Percentiles rank a stretch among this genome's conserved stretches.
These are phyloP conservation scores for Heliconius nattereri DNA, from an alignment of 1,140 invertebrate genomes.

Conservation along the genomic window DNA sequence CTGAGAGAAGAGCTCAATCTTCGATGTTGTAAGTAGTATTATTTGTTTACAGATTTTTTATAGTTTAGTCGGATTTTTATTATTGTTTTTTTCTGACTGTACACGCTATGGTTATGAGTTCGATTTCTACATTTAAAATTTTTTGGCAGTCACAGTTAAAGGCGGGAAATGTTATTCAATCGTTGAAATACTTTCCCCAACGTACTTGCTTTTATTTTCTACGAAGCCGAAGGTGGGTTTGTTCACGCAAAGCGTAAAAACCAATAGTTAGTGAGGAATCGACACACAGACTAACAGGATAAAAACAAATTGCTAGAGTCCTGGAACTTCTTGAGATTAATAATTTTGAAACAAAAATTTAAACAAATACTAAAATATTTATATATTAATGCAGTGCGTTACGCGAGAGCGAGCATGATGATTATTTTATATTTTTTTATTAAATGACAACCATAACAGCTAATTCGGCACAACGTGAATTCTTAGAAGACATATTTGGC, in stretches of 20 bases:
- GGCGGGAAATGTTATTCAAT: too few species aligned
- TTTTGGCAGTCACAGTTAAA: too few species aligned
- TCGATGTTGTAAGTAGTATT: conserved; percentile 14
- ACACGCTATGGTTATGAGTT: too few species aligned
- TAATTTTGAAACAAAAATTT: neutral
- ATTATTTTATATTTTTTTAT: neutral
- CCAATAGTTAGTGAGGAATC: neutral
- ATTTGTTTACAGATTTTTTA: neutral
- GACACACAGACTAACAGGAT: too few species aligned
- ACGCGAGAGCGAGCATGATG: neutral
- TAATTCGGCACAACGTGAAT: neutral
- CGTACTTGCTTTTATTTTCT: too few species aligned
- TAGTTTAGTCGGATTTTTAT: neutral
- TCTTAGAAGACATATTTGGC: neutral
- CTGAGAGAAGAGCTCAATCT: conserved; percentile 41
- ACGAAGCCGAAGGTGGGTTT: too few species aligned
- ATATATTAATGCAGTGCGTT: neutral
- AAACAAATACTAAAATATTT: neutral
- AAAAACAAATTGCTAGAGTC: too few species aligned
- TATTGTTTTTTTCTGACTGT: too few species aligned
- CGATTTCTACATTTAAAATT: too few species aligned
- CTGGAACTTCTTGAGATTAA: too few species aligned
- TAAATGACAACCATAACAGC: neutral
- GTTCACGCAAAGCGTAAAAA: neutral
- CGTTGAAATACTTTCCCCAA: too few species aligned